Conservation (phyloP, 1,140 invertebrate species). For the Papilio glaucus region DNA sequence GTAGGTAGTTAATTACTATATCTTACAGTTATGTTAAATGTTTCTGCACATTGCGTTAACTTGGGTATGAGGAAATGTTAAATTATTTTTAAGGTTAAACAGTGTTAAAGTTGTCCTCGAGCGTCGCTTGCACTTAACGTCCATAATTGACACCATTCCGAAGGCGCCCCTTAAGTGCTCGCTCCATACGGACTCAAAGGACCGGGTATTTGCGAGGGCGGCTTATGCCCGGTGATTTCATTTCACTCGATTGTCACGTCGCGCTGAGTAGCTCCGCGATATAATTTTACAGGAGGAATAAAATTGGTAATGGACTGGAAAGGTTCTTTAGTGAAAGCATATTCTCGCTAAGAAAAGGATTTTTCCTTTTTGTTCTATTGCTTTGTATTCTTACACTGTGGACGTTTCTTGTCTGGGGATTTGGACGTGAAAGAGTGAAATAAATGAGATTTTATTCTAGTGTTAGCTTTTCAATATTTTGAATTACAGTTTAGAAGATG, state of each 20-base stretch:
- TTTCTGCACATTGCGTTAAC: neutral
- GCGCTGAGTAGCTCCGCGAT: slow-evolving; percentile 69
- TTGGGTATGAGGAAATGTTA: neutral
- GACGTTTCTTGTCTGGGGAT: too few species aligned
- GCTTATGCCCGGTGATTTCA: slow-evolving; percentile 79
- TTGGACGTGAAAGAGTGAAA: too few species aligned
- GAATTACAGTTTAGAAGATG: too few species aligned
- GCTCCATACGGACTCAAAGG: slow-evolving; percentile 69
- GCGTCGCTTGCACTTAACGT: slow-evolving; percentile 65
- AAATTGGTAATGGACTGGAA: slow-evolving; percentile 81
- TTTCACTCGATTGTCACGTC: slow-evolving; percentile 79
- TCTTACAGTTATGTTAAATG: neutral
- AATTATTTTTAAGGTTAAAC: slow-evolving; percentile 18
- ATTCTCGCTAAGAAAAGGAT: slow-evolving; percentile 46
- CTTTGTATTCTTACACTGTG: slow-evolving; percentile 17
- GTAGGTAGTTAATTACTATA: too few species aligned
- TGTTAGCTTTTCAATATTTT: too few species aligned
- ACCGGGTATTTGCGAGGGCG: slow-evolving; percentile 67
- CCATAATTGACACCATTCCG: slow-evolving; percentile 81
- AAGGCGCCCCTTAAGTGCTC: slow-evolving; percentile 74
- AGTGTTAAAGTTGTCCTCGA: slow-evolving; percentile 21
- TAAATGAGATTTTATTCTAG: too few species aligned
- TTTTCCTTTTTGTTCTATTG: slow-evolving; percentile 46
- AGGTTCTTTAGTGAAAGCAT: slow-evolving; percentile 50
- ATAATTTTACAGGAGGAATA: slow-evolving; percentile 76